Evolutionary conservation across 2,797 vertebrate species (phyloP).

Genomic region (Neoniphon sammara): DNA sequence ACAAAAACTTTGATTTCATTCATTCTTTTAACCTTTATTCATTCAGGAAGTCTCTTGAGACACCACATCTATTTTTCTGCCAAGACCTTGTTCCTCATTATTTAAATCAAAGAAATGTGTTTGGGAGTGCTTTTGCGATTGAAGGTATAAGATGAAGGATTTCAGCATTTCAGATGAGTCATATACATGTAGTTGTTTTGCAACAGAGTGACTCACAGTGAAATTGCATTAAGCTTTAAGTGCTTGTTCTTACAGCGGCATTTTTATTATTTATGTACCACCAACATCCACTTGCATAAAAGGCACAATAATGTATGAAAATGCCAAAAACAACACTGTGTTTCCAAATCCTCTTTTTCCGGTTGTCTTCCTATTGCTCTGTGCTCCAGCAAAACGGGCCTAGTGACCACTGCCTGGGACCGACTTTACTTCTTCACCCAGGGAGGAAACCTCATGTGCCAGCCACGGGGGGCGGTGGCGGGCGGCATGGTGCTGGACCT

Average conservation of each 20-base stretch:
- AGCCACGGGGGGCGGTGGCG: constrained; percentile 95
- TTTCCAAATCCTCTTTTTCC: background rate
- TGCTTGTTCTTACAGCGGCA: no score
- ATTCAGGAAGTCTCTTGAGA: background rate
- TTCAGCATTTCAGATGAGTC: constrained; percentile 38
- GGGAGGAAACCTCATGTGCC: constrained; percentile 98
- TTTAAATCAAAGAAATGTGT: constrained; percentile 26
- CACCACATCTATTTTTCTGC: no score
- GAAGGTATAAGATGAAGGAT: constrained; percentile 2
- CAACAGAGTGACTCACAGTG: constrained; percentile 16
- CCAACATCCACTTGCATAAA: background rate
- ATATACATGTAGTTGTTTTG: constrained; percentile 2
- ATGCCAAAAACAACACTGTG: no score
- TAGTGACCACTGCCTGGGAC: constrained; percentile 98
- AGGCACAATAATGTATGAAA: no score
- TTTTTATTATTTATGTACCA: background rate
- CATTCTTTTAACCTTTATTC: background rate
- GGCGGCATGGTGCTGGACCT: constrained; percentile 97
- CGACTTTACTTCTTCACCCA: constrained; percentile 98
- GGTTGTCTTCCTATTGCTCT: background rate
- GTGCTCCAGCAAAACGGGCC: constrained; percentile 91
- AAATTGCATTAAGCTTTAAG: constrained; percentile 6
- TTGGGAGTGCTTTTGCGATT: constrained; percentile 7
- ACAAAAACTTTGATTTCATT: constrained; percentile 26
- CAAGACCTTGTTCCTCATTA: background rate